These are phyloP conservation scores for Parochlus steinenii DNA, from an alignment of 2,888 invertebrate genomes.

Conservation along the genomic window DNA sequence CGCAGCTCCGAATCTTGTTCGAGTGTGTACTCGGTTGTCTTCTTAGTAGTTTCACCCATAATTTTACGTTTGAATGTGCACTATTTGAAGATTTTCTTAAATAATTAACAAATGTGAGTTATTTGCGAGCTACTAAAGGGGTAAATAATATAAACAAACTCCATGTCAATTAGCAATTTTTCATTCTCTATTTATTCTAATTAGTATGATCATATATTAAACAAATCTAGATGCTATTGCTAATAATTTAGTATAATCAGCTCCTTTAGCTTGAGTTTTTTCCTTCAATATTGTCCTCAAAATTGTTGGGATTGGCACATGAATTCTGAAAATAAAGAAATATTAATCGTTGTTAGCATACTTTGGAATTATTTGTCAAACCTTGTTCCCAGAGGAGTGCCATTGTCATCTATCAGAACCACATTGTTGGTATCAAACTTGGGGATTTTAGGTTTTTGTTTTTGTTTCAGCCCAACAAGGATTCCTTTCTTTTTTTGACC, in stretches of 20 bases:
- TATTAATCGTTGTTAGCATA: too few relatives aligned
- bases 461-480: constrained; percentile 73
- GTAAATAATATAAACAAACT: too few relatives aligned
- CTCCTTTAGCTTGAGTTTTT: constrained; percentile 62
- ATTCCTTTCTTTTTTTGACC: constrained; percentile 91
- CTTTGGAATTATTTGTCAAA: too few relatives aligned
- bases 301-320: constrained; percentile 85
- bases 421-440: constrained; percentile 92
- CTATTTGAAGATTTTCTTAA: too few relatives aligned
- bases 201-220: too few relatives aligned
- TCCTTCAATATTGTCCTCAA: constrained; percentile 70
- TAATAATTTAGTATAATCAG: constrained; percentile 82
- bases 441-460: constrained; percentile 64
- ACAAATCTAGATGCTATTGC: constrained; percentile 82
- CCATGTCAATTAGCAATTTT: background rate
- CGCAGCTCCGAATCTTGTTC: constrained; percentile 81
- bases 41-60: too few relatives aligned
- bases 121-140: too few relatives aligned
- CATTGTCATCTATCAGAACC: constrained; percentile 88
- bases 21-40: constrained; percentile 75
- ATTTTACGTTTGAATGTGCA: too few relatives aligned
- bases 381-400: constrained; percentile 87
- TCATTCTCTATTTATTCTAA: too few relatives aligned
- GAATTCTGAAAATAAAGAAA: too few relatives aligned
- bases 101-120: too few relatives aligned